Percentiles rank a stretch among this genome's conserved stretches.
These are phyloP conservation scores for Neolamprologus tretocephalus DNA, from an alignment of 2,113 vertebrate species.

Conservation along the genomic window DNA sequence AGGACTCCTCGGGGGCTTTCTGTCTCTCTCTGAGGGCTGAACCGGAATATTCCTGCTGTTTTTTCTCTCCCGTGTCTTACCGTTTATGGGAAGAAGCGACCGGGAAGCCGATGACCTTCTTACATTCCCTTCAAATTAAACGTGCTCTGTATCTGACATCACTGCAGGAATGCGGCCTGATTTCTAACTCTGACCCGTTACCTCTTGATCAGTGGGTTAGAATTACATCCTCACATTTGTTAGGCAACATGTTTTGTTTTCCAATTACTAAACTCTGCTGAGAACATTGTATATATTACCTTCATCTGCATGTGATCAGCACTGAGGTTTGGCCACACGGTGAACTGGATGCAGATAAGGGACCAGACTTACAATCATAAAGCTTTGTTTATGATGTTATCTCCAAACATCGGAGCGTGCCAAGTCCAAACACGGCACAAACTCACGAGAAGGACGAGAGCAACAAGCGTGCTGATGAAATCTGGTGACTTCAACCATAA, in stretches of 20 bases:
- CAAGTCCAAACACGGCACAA: neutral
- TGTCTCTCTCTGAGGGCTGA: neutral
- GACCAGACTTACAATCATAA: neutral
- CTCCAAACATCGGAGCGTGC: neutral
- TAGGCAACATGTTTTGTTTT: neutral
- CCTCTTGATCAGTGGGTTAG: neutral
- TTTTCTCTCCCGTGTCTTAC: fast-evolving
- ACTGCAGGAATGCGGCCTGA: neutral
- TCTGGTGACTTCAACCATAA: neutral
- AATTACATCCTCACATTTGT: neutral
- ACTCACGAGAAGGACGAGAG: neutral
- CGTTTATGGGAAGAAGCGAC: neutral
- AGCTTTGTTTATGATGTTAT: neutral
- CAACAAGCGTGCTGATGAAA: neutral
- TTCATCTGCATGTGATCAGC: neutral
- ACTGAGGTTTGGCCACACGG: neutral
- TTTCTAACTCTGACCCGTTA: neutral
- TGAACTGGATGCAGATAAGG: neutral
- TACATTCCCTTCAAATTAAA: neutral
- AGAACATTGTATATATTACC: neutral
- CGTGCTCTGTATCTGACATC: neutral
- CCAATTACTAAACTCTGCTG: neutral
- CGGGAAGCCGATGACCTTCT: neutral
- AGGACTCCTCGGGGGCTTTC: neutral
- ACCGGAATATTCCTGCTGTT: fast-evolving